These are phyloP conservation scores for Rhagium mordax DNA, from an alignment of 2,888 invertebrate species.

Conservation along the genomic window DNA sequence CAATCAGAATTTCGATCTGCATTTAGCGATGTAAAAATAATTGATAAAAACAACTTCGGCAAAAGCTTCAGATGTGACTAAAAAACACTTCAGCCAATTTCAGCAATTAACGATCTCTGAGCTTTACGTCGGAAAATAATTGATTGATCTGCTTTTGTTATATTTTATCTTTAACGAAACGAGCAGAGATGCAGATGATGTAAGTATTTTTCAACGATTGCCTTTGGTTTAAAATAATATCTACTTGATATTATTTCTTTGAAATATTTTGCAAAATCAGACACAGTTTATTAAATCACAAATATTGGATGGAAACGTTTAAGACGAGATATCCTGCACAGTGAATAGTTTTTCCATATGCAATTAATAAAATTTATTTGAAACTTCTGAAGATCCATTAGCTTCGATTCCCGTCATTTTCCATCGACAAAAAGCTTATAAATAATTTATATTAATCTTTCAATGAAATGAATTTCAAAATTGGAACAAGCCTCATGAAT, in stretches of 20 bases:
- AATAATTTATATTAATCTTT: conserved; percentile 6
- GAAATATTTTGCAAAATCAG: too few relatives aligned
- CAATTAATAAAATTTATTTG: too few relatives aligned
- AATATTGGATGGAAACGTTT: too few relatives aligned
- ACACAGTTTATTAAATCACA: too few relatives aligned
- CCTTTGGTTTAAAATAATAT: too few relatives aligned
- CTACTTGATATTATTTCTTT: too few relatives aligned
- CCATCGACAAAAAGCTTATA: not conserved
- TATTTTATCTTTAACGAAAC: not conserved
- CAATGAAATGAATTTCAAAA: conserved; percentile 9
- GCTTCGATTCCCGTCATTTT: not conserved
- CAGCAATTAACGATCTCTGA: not conserved
- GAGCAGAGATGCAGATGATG: too few relatives aligned
- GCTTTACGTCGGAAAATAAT: not conserved
- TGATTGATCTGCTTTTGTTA: not conserved
- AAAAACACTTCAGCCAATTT: not conserved
- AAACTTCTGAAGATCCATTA: too few relatives aligned
- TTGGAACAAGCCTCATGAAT: not conserved
- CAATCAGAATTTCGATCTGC: not conserved
- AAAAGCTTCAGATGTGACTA: not conserved
- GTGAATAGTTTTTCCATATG: too few relatives aligned
- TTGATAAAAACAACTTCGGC: not conserved
- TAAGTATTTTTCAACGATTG: too few relatives aligned
- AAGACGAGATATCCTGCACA: too few relatives aligned
- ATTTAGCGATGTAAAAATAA: not conserved